Evolutionary conservation across 1,140 invertebrate species (phyloP).

Genomic region (Diplogasteroides magnus): DNA sequence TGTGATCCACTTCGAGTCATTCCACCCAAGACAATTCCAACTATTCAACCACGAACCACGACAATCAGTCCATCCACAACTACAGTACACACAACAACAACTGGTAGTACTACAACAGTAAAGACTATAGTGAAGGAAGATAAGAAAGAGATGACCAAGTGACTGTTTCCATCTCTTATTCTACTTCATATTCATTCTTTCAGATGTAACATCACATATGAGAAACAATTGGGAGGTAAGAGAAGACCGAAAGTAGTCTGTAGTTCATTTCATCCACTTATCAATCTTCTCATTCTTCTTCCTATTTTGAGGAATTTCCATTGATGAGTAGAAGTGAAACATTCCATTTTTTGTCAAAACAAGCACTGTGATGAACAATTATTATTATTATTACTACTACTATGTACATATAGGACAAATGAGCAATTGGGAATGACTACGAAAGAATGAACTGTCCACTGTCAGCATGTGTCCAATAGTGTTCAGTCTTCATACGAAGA

Average conservation of each 20-base stretch:
- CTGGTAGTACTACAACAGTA: not conserved
- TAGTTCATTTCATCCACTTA: not conserved
- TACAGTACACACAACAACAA: not conserved
- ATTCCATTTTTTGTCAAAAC: too few relatives aligned
- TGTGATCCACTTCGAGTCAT: not conserved
- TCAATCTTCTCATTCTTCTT: not conserved
- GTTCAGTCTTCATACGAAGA: not conserved
- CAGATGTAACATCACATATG: not conserved
- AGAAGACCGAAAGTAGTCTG: not conserved
- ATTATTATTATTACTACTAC: too few relatives aligned
- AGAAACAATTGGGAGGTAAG: not conserved
- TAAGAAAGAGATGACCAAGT: too few relatives aligned
- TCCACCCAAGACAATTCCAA: not conserved
- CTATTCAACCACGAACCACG: not conserved
- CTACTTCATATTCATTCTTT: too few relatives aligned
- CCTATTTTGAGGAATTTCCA: too few relatives aligned
- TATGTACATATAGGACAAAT: too few relatives aligned
- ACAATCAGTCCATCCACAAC: not conserved
- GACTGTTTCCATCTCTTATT: too few relatives aligned
- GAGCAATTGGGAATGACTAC: too few relatives aligned
- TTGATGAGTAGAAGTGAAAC: too few relatives aligned
- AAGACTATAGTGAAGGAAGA: not conserved
- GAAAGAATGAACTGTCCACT: too few relatives aligned
- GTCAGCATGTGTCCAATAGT: not conserved
- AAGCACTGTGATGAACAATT: not conserved